Conservation (phyloP, 2,797 vertebrate species). For the Syndactyla subalaris region DNA sequence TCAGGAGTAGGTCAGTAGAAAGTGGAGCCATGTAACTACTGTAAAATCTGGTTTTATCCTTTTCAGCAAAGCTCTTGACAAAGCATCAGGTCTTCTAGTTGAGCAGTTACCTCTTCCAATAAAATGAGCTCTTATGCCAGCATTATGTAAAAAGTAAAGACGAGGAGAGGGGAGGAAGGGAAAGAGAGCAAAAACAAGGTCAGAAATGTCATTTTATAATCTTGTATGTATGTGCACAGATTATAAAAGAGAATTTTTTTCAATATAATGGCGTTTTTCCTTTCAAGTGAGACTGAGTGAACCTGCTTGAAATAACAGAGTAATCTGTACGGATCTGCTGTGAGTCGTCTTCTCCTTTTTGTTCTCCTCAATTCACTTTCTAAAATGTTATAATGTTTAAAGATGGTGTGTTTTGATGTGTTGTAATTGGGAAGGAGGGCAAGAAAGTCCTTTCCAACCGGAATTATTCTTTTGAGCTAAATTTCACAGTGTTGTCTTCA, state of each 20-base stretch:
- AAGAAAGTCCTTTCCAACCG: not conserved
- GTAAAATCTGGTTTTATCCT: slow-evolving; percentile 58
- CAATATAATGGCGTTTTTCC: not conserved
- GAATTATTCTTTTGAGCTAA: not conserved
- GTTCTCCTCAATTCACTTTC: not conserved
- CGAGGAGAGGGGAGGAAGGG: not conserved
- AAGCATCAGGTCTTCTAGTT: not conserved
- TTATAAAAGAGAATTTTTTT: not conserved
- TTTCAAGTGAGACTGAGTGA: not conserved
- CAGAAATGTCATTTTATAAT: not conserved
- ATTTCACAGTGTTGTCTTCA: not conserved
- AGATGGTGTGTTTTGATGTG: not conserved
- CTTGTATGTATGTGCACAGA: not conserved
- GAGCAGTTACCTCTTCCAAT: not conserved
- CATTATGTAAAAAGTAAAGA: not conserved
- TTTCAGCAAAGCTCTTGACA: slow-evolving; percentile 25
- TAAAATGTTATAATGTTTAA: not conserved
- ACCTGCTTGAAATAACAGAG: not conserved
- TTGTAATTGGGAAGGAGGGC: not conserved
- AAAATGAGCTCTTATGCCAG: not conserved
- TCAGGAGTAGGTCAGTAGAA: slow-evolving; percentile 64
- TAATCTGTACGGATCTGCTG: not conserved
- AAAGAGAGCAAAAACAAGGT: not conserved
- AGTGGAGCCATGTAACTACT: slow-evolving; percentile 48
- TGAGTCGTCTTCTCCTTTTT: not conserved